A percentile compares a stretch with the other conserved stretches of the same genome.
phyloP scores from a whole-genome alignment of 1,140 invertebrate species.

The Platyscapa corneri region DNA sequence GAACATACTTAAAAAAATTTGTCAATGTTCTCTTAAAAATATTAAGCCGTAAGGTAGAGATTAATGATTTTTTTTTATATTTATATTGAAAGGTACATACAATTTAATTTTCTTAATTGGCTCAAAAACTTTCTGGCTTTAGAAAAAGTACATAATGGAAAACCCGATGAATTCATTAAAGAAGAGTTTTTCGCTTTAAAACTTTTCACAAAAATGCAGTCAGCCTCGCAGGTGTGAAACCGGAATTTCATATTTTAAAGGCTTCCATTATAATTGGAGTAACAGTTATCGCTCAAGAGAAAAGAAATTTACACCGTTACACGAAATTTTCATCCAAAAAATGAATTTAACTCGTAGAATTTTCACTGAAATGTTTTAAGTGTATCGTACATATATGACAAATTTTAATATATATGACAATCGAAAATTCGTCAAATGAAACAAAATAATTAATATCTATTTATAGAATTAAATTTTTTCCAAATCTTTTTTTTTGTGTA shows the following conservation, averaged over 20 bases:
- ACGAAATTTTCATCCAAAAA: slow-evolving; percentile 18
- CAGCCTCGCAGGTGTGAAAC: neutral
- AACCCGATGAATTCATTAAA: slow-evolving; percentile 12
- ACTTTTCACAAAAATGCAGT: slow-evolving; percentile 11
- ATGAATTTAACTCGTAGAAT: slow-evolving; percentile 2
- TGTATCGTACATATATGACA: too few relatives aligned
- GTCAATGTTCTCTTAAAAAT: neutral
- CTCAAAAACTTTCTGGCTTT: neutral
- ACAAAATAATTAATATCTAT: too few relatives aligned
- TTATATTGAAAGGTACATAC: neutral
- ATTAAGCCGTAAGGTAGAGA: neutral
- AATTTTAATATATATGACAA: too few relatives aligned
- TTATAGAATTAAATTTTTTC: too few relatives aligned
- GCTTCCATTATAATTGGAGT: slow-evolving; percentile 34
- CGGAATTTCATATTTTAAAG: slow-evolving; percentile 26
- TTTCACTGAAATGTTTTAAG: neutral
- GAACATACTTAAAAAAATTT: neutral
- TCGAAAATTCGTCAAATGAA: too few relatives aligned
- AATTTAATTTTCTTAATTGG: slow-evolving; percentile 30
- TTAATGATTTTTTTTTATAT: neutral
- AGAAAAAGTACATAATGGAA: slow-evolving; percentile 4
- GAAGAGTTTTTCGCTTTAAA: slow-evolving; percentile 24
- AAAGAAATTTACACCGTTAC: slow-evolving; percentile 32
- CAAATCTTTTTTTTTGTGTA: too few relatives aligned
- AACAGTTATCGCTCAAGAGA: slow-evolving; percentile 27